These are phyloP conservation scores for Lasioglossum pauxillum DNA, from an alignment of 2,888 invertebrate genomes.

Conservation along the genomic window DNA sequence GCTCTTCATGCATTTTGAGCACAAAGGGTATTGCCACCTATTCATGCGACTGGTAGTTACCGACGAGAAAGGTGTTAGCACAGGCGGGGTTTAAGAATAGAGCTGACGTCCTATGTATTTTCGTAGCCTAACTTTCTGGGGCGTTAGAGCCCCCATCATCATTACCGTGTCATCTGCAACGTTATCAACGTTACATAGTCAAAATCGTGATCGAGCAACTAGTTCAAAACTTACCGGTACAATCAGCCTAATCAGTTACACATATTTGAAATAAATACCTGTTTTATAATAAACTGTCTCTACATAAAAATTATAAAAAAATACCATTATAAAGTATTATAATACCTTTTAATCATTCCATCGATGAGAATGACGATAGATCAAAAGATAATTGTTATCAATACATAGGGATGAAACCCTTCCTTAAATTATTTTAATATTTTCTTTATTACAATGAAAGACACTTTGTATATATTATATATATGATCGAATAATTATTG, in stretches of 20 bases:
- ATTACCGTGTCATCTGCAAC: background rate
- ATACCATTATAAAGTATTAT: too few species aligned
- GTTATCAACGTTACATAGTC: background rate
- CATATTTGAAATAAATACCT: too few species aligned
- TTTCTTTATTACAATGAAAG: background rate
- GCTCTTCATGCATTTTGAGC: slow-evolving; percentile 6
- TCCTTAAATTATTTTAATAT: background rate
- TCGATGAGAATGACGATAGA: too few species aligned
- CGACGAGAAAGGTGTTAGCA: slow-evolving; percentile 8
- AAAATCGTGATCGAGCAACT: background rate
- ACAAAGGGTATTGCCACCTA: slow-evolving; percentile 12
- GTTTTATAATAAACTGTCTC: too few species aligned
- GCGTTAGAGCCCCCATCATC: background rate
- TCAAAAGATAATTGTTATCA: too few species aligned
- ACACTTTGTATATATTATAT: background rate
- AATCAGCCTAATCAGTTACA: background rate
- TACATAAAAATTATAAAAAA: too few species aligned
- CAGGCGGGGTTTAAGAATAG: background rate
- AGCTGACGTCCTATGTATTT: slow-evolving; percentile 12
- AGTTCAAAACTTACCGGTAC: background rate
- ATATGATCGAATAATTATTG: background rate
- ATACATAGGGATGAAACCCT: too few species aligned
- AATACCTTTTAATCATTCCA: too few species aligned
- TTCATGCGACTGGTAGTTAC: slow-evolving; percentile 11
- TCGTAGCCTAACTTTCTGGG: slow-evolving; percentile 7